These are phyloP conservation scores for Stenurella melanura DNA, from an alignment of 2,888 invertebrate genomes.

Conservation along the genomic window DNA sequence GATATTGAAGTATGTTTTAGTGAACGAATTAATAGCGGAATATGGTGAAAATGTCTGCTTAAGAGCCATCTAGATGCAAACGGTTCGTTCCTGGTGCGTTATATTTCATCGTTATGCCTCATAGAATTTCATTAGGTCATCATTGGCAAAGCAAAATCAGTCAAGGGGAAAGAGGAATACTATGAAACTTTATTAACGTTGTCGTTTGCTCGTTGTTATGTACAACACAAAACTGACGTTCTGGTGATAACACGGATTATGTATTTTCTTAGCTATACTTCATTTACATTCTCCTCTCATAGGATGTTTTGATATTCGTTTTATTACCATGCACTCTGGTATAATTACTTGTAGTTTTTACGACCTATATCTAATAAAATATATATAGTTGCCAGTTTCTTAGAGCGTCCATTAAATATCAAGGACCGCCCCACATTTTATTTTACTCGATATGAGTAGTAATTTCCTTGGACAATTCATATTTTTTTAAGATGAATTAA, in stretches of 20 bases:
- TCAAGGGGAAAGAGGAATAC: constrained; percentile 69
- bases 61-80: constrained; percentile 68
- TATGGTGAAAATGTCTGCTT: constrained; percentile 62
- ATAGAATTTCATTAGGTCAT: constrained; percentile 71
- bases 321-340: constrained; percentile 52
- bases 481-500: no score
- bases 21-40: constrained; percentile 54
- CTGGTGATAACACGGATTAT: constrained; percentile 46
- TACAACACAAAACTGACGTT: constrained; percentile 42
- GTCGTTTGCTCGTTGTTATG: constrained; percentile 47
- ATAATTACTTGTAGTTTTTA: constrained; percentile 49
- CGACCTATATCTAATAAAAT: constrained; percentile 44
- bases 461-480: no score
- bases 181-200: constrained; percentile 68
- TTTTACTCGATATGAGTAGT: no score
- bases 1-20: constrained; percentile 63
- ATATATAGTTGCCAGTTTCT: constrained; percentile 28
- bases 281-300: constrained; percentile 55
- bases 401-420: constrained; percentile 15
- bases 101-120: constrained; percentile 70
- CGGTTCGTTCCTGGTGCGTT: constrained; percentile 63
- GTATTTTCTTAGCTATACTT: constrained; percentile 54
- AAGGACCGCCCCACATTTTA: no score
- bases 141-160: constrained; percentile 67
- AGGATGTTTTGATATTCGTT: constrained; percentile 52